These are phyloP conservation scores for Lochmaea capreae DNA, from an alignment of 2,888 invertebrate genomes.

Conservation along the genomic window DNA sequence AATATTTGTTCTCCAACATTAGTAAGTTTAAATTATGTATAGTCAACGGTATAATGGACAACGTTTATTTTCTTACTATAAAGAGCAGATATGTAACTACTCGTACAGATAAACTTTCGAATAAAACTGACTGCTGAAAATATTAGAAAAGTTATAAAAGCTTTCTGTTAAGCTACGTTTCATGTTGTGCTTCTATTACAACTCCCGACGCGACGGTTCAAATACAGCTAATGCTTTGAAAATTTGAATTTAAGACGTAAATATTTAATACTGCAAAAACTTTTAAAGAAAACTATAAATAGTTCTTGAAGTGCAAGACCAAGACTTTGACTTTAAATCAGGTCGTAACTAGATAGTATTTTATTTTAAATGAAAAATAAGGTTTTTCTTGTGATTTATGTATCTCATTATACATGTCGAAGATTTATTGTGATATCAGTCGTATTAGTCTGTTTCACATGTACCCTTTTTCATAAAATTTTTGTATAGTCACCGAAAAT, in stretches of 20 bases:
- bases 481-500: no score
- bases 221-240: neutral
- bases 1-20: no score
- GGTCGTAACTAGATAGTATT: neutral
- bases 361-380: neutral
- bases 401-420: no score
- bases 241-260: slow-evolving; percentile 3
- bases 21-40: no score
- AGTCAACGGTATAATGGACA: no score
- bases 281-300: neutral
- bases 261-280: neutral
- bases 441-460: no score
- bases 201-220: neutral
- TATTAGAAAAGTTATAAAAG: neutral
- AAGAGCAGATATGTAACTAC: neutral
- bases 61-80: no score
- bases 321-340: neutral
- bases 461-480: no score
- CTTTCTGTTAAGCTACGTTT: neutral
- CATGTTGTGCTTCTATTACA: neutral
- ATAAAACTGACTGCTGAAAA: neutral
- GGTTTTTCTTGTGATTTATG: no score
- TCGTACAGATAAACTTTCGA: neutral
- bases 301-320: neutral
- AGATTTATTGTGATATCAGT: no score